A percentile compares a stretch with the other conserved stretches of the same genome.
Evolutionary conservation across 2,797 vertebrate species (phyloP).

Genomic region (Lophotriccus pileatus): DNA sequence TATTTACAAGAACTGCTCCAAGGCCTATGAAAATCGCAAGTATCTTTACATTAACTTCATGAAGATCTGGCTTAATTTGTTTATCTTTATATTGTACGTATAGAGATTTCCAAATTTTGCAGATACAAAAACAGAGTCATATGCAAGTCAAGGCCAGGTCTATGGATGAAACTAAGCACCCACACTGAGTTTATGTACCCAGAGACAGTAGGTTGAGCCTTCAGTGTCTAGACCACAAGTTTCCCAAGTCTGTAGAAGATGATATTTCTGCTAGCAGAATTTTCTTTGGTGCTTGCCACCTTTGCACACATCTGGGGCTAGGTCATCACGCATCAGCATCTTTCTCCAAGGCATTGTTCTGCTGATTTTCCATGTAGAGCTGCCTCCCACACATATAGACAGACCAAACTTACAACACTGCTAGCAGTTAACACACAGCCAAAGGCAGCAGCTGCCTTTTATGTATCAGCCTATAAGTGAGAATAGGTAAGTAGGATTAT

Average conservation of each 20-base stretch:
- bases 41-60: not conserved
- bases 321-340: not conserved
- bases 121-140: not conserved
- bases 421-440: not conserved
- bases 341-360: not conserved
- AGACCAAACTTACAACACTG: not conserved
- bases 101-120: not conserved
- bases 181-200: accelerated
- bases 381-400: not conserved
- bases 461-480: not conserved
- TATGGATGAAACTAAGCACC: not conserved
- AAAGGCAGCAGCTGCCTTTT: not conserved
- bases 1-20: not conserved
- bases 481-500: not conserved
- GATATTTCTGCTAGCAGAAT: not conserved
- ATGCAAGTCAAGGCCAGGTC: not conserved
- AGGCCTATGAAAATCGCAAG: not conserved
- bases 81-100: not conserved
- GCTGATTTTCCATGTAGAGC: not conserved
- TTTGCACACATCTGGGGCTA: not conserved
- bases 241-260: not conserved
- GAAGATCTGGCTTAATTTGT: not conserved
- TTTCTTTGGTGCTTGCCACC: not conserved
- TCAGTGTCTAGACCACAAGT: not conserved
- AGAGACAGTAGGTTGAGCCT: not conserved